Evolutionary conservation across 2,113 vertebrate species (phyloP).

Genomic region (Pavo muticus): DNA sequence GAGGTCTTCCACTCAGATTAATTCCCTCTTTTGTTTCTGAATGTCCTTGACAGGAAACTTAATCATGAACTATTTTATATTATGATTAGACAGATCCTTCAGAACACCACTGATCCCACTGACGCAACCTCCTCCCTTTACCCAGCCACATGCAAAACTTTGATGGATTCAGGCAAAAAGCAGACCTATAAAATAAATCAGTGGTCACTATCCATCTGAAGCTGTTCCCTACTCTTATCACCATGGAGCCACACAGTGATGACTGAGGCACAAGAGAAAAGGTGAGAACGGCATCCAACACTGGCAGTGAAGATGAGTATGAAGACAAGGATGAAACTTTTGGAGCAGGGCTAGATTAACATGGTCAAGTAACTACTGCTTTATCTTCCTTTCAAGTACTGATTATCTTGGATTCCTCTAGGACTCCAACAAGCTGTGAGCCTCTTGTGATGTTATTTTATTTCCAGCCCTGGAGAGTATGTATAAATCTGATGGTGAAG

Average conservation of each 20-base stretch:
- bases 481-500: neutral
- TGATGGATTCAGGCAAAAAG: neutral
- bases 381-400: neutral
- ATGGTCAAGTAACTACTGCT: neutral
- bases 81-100: neutral
- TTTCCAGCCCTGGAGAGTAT: neutral
- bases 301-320: neutral
- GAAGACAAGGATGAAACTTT: neutral
- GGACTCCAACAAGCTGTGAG: neutral
- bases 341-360: neutral
- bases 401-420: neutral
- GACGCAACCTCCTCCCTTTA: neutral
- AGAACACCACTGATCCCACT: neutral
- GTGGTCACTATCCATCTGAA: neutral
- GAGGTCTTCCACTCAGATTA: neutral
- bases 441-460: neutral
- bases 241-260: fast-evolving
- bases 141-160: neutral
- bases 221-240: neutral
- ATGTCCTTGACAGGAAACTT: neutral
- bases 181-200: neutral
- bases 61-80: neutral
- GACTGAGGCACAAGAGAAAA: neutral
- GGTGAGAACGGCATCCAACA: neutral
- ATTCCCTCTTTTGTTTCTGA: neutral